Evolutionary conservation across 2,888 invertebrate species (phyloP).

Genomic region (Silvanus unidentatus): DNA sequence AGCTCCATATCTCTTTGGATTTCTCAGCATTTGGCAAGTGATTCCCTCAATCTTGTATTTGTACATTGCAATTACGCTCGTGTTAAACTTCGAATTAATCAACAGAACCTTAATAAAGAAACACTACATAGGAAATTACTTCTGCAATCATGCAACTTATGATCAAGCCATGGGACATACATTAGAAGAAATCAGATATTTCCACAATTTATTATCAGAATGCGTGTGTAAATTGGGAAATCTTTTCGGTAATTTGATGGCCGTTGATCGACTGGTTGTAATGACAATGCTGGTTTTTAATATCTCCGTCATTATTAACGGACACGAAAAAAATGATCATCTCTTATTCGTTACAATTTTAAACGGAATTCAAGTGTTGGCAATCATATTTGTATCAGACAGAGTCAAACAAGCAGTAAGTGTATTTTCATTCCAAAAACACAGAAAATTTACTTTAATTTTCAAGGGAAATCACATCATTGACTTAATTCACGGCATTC

Average conservation of each 20-base stretch:
- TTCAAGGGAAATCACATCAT: slow-evolving; percentile 28
- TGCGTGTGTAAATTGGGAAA: slow-evolving; percentile 23
- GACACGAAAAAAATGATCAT: slow-evolving; percentile 9
- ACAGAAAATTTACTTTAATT: slow-evolving; percentile 3
- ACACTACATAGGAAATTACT: slow-evolving; percentile 11
- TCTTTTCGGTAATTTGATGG: slow-evolving; percentile 26
- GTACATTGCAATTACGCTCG: slow-evolving; percentile 22
- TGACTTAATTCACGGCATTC: slow-evolving; percentile 26
- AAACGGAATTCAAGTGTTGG: slow-evolving; percentile 19
- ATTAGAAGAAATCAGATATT: slow-evolving; percentile 19
- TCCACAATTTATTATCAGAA: slow-evolving; percentile 24
- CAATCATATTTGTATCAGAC: slow-evolving; percentile 20
- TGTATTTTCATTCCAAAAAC: slow-evolving; percentile 2
- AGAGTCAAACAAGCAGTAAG: slow-evolving; percentile 22
- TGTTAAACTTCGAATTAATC: slow-evolving; percentile 19
- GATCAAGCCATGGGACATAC: slow-evolving; percentile 14
- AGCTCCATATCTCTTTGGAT: slow-evolving; percentile 21
- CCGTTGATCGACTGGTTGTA: slow-evolving; percentile 24
- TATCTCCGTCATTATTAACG: slow-evolving; percentile 19
- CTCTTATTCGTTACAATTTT: slow-evolving; percentile 20
- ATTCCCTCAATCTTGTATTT: slow-evolving; percentile 24
- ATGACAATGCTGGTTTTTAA: slow-evolving; percentile 24
- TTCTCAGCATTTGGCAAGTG: slow-evolving; percentile 25
- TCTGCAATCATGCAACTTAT: slow-evolving; percentile 10
- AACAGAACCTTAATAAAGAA: slow-evolving; percentile 16